Percentiles rank a stretch among this genome's conserved stretches.
Conservation (phyloP, 2,888 invertebrate genomes). For the Pandemis corylana region DNA sequence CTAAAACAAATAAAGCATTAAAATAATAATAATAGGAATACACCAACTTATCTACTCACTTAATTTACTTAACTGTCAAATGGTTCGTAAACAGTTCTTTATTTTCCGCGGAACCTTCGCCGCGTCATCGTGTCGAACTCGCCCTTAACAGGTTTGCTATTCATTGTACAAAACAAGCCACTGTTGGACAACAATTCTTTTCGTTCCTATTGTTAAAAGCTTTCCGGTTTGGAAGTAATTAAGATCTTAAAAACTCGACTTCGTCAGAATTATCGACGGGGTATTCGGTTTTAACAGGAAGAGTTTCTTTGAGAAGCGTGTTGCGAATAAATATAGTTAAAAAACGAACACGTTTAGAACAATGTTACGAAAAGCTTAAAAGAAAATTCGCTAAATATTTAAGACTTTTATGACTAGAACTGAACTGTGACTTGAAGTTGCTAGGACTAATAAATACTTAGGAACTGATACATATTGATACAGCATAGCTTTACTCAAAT, state of each 20-base stretch:
- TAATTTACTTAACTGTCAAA: too few relatives aligned
- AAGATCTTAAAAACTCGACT: neutral
- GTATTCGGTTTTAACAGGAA: neutral
- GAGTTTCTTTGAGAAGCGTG: neutral
- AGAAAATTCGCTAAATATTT: too few relatives aligned
- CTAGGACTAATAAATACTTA: too few relatives aligned
- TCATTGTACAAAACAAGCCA: neutral
- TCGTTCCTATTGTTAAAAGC: conserved; percentile 7
- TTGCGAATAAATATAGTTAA: neutral
- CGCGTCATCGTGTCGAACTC: neutral
- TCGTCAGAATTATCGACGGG: neutral
- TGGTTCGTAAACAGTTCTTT: neutral
- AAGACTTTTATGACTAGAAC: too few relatives aligned
- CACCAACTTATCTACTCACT: too few relatives aligned
- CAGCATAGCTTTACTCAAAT: too few relatives aligned
- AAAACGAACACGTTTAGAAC: too few relatives aligned
- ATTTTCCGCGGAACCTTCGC: neutral
- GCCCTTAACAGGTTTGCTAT: neutral
- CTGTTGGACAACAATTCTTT: conserved; percentile 5
- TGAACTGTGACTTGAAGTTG: too few relatives aligned
- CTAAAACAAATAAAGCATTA: too few relatives aligned
- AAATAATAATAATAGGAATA: too few relatives aligned
- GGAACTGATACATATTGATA: too few relatives aligned
- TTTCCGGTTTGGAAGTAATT: conserved; percentile 1
- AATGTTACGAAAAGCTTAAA: too few relatives aligned